phyloP scores from a whole-genome alignment of 2,888 invertebrate genomes.

The Seladonia tumulorum region DNA sequence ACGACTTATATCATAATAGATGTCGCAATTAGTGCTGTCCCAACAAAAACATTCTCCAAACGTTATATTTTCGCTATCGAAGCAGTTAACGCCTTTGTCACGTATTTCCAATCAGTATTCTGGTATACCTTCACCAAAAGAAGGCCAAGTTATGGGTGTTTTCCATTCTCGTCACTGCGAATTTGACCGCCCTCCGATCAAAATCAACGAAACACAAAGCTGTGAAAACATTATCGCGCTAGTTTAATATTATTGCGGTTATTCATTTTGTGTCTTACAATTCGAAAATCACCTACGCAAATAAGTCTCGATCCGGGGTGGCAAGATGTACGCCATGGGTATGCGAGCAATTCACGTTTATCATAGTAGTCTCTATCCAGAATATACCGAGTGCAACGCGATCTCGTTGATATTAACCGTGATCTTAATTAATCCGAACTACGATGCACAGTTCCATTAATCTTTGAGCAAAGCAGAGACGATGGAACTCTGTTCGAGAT shows the following conservation, averaged over 20 bases:
- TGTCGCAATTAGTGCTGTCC: no score
- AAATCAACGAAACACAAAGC: no score
- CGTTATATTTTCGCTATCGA: slow-evolving; percentile 42
- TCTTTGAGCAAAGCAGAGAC: not conserved
- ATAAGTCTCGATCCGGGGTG: not conserved
- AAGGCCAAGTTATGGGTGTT: no score
- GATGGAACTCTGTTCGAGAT: not conserved
- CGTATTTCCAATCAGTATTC: no score
- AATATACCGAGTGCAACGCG: slow-evolving; percentile 1
- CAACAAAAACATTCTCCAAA: slow-evolving; percentile 55
- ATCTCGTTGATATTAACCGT: slow-evolving; percentile 6
- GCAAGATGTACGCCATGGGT: not conserved
- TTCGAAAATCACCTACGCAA: no score
- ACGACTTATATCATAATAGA: no score
- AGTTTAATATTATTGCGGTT: no score
- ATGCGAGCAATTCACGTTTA: not conserved
- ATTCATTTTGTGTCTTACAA: no score
- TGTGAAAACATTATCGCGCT: no score
- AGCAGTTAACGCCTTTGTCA: slow-evolving; percentile 57
- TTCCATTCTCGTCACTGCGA: no score
- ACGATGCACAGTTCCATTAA: slow-evolving; percentile 1
- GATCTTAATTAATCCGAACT: slow-evolving; percentile 2
- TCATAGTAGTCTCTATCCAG: not conserved
- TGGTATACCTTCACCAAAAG: no score
- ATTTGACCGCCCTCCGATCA: no score